Evolutionary conservation across 2,888 invertebrate species (phyloP), one percentile per base, ranked within the genome.

Genomic region (Ligdia adustata): DNA sequence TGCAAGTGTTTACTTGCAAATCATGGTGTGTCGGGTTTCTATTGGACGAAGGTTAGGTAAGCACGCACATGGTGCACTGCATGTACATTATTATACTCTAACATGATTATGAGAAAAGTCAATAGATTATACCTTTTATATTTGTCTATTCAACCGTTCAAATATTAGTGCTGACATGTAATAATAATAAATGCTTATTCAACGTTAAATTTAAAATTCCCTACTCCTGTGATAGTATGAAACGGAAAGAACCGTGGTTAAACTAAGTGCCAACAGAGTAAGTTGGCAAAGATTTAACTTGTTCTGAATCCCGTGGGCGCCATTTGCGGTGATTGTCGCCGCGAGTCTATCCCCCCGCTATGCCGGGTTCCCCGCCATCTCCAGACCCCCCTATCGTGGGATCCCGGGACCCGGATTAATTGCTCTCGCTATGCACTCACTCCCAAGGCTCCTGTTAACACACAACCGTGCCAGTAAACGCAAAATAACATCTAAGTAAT

Each of bases 221-320:
- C n/a, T n/a, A n/a, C n/a, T n/a, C n/a, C n/a, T n/a, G n/a, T n/a
- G n/a, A n/a, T n/a, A n/a, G n/a, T n/a, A n/a, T 22, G 22, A 22
- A 22, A 22, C 22, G 35, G 46, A 33, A 48, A 44, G 57, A 62
- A 22, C 22, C 22, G 60, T 60, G 55, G 9, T 55, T 44, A 52
- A 58, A 55, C 43, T 31, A 24, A 43, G 24, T 38, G 41, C 46
- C 34, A 47, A 48, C 38, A 54, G 61, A 68, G 66, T 60, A 77
- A 87, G 85, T 84, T 87, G 76, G 82, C 82, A 77, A 87, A 88
- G 87, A 88, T 84, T 85, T 85, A 87, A 88, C 75, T 87, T 82
- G 82, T 79, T 75, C 66, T 60, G 59, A 52, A 72, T 88, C 89
- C 85, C 89, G 50, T 54, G 89, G 87, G 89, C 69, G 79, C 83